phyloP scores from a whole-genome alignment of 2,888 invertebrate species.

The Heliconius charithonia region DNA sequence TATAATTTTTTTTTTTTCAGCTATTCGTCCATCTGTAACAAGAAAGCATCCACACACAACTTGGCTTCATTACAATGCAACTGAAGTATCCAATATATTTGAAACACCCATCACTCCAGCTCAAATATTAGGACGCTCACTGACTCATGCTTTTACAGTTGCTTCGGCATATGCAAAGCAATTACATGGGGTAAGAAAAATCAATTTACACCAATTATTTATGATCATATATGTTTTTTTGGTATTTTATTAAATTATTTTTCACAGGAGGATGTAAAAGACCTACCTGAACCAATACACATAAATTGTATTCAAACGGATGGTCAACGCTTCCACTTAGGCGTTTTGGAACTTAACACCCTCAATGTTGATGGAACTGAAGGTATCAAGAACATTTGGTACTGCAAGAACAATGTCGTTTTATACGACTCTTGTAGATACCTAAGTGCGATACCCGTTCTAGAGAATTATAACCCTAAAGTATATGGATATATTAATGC shows the following conservation, averaged over 20 bases:
- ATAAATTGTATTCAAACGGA: constrained; percentile 93
- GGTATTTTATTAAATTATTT: constrained; percentile 40
- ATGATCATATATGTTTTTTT: constrained; percentile 26
- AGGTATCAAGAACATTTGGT: constrained; percentile 91
- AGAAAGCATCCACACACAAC: constrained; percentile 89
- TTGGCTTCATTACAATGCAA: constrained; percentile 87
- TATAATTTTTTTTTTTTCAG: constrained; percentile 61
- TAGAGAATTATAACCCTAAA: constrained; percentile 90
- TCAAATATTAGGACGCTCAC: constrained; percentile 87
- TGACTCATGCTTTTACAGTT: constrained; percentile 89
- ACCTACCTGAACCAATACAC: constrained; percentile 90
- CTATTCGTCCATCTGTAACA: constrained; percentile 73
- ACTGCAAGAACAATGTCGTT: constrained; percentile 85
- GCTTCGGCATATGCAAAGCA: constrained; percentile 91
- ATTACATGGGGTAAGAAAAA: constrained; percentile 85
- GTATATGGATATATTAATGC: constrained; percentile 91
- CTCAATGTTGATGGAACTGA: constrained; percentile 85
- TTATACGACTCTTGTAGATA: constrained; percentile 87
- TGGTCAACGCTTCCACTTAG: constrained; percentile 90
- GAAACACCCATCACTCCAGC: constrained; percentile 86
- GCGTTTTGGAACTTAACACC: constrained; percentile 92
- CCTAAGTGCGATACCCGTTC: constrained; percentile 85
- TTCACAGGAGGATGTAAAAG: constrained; percentile 83
- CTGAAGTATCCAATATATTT: constrained; percentile 86
- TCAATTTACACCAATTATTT: constrained; percentile 42